Evolutionary conservation across 2,888 invertebrate species (phyloP), one percentile per base, ranked within the genome.

Genomic region (Malacosoma neustria): DNA sequence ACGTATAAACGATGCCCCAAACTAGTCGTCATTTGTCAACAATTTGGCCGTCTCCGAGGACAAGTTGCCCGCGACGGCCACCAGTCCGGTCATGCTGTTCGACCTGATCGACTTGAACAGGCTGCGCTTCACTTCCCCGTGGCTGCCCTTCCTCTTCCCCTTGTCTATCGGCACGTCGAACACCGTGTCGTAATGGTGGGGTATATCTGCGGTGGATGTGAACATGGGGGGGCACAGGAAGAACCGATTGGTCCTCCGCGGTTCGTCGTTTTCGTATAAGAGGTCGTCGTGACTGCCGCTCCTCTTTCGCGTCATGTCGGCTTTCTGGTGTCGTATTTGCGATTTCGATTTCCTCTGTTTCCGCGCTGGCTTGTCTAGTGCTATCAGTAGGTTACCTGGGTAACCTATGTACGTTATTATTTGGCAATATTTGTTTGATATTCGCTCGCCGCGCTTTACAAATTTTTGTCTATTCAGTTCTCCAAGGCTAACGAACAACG

Each of bases 161-260:
- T 30, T 34, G n/a, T 53, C 58, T 13, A 43, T 37, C 13, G 60
- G 58, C 11, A 61, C 77, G 31, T 84, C 74, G 60, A 85, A 89
- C 34, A 88, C 87, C 4, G 89, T 86, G 51, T 87, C 89, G 66
- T 89, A 89, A 53, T 68, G 70, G 40, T 89, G 87, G 34, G 89
- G 89, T 34, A 68, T 29, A 29, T 70, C 70, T 3, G 69, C 53
- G 7, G 65, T 42, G 32, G 70, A 66, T 9, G 80, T 87, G 89
- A 85, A 91, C 72, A 82, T 90, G 76, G 55, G 22, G 2, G 22
- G 91, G 86, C 64, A 79, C 4, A 72, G 89, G 70, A 63, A 88
- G 89, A 72, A 71, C 4, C 64, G 42, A 44, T 65, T 67, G 3
- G 57, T 57, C 0, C 66, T 44, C 29, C 76, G 73, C 12, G 61